Evolutionary conservation across 2,797 vertebrate genomes (phyloP), one percentile per base, ranked within the genome.

Genomic region (Myotis findleyi): DNA sequence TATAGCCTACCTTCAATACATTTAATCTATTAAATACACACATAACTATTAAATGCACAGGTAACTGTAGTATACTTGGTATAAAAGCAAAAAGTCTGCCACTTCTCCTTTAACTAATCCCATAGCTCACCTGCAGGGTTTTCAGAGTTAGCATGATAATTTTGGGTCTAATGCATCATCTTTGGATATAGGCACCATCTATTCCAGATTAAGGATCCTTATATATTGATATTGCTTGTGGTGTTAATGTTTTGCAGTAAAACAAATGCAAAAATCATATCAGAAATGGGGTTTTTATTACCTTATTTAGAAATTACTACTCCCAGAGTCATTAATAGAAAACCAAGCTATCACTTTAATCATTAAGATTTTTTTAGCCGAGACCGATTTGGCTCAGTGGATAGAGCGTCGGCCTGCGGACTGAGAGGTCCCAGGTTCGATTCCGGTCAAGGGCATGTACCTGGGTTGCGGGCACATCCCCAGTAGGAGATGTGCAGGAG

Each of bases 181-280:
- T 93, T 64, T 55, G 5, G 18, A 71, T 57, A 80, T 0, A 93
- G 71, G 68, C 21, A 69, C 7, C 27, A 93, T 47, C 49, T 87
- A 72, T 59, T 90, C 20, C 36, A 80, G 16, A 76, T 44, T 36
- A 84, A 95, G 30, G 36, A 77, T 49, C 41, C 87, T 30, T 84
- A 57, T 62, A 62, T 68, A 59, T 8, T 76, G 33, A 71, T 59
- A 89, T 4, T 51, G 30, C 21, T 55, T 80, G 3, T 44, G 44
- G 85, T 64, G 77, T 59, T 84, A 76, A 62, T 33, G 4, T 18
- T 64, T 86, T 57, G 17, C 7, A 64, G 33, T 66, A 57, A 93
- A 92, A 84, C 5, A 91, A 95, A 76, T 62, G 51, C n/a, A 92
- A 96, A 96, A 94, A 80, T 81, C 17, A 1, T 33, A 80, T n/a